These are phyloP conservation scores for Zapus hudsonius DNA, from an alignment of 2,113 vertebrate species.

Conservation along the genomic window DNA sequence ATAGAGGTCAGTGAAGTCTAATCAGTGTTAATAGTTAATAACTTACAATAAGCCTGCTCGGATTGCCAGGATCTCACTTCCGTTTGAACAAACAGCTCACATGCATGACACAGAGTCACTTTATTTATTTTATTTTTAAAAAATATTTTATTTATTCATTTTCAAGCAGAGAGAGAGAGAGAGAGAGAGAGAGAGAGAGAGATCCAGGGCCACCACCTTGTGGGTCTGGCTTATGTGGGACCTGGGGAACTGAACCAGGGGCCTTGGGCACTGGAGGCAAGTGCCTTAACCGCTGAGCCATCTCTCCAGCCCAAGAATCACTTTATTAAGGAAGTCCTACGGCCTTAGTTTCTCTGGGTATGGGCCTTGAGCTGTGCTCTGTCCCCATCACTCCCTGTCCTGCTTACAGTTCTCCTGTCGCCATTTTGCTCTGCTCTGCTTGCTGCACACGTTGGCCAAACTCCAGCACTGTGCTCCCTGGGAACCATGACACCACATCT, in stretches of 20 bases:
- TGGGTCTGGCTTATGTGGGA: too few relatives aligned
- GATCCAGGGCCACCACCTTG: too few relatives aligned
- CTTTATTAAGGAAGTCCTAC: background rate
- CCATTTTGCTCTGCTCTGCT: background rate
- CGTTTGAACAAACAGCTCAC: background rate
- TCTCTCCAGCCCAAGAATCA: too few relatives aligned
- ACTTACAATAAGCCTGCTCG: too few relatives aligned
- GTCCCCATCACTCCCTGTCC: background rate
- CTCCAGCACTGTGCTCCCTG: background rate
- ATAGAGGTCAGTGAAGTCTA: background rate
- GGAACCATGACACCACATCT: background rate
- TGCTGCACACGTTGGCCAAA: background rate
- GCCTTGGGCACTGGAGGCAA: too few relatives aligned
- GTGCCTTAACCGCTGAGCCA: too few relatives aligned
- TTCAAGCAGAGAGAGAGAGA: too few relatives aligned
- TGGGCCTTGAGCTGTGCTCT: background rate
- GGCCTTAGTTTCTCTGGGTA: background rate
- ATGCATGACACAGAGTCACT: background rate
- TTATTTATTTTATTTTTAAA: too few relatives aligned
- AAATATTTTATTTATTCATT: too few relatives aligned
- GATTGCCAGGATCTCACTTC: background rate
- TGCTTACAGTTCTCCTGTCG: background rate
- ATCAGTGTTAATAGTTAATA: background rate
- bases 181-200: too few relatives aligned
- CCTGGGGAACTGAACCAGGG: too few relatives aligned